phyloP scores from a whole-genome alignment of 2,888 invertebrate species.

The Drosophila atripex region DNA sequence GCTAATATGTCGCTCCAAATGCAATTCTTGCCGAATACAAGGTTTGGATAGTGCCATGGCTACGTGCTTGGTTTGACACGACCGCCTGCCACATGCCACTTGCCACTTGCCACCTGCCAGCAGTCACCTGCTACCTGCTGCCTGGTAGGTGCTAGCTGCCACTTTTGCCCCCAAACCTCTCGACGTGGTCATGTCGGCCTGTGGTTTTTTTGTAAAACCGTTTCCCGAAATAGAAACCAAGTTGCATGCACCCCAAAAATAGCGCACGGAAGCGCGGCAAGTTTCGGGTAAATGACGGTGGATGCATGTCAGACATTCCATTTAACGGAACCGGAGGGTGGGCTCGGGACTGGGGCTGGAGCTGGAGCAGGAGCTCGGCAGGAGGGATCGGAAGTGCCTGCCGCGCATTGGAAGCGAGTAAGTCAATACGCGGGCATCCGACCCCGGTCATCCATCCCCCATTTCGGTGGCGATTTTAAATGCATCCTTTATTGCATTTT shows the following conservation, averaged over 20 bases:
- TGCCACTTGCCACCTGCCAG: conserved; percentile 16
- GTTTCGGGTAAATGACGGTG: neutral
- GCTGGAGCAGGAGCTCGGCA: too few relatives aligned
- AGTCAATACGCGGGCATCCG: conserved; percentile 50
- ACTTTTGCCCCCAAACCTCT: conserved; percentile 15
- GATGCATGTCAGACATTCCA: conserved; percentile 69
- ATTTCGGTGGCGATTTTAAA: conserved; percentile 57
- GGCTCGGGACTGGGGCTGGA: neutral
- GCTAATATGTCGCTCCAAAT: conserved; percentile 47
- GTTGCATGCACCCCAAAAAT: conserved; percentile 70
- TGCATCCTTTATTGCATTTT: conserved; percentile 79
- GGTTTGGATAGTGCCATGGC: conserved; percentile 44
- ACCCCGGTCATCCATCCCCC: neutral
- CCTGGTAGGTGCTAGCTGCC: neutral
- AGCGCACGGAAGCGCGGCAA: conserved; percentile 36
- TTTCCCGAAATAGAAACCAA: conserved; percentile 62
- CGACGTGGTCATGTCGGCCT: conserved; percentile 61
- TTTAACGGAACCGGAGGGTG: conserved; percentile 60
- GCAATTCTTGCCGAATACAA: conserved; percentile 46
- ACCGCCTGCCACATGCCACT: conserved; percentile 19
- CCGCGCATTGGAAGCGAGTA: conserved; percentile 48
- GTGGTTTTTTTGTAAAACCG: conserved; percentile 56
- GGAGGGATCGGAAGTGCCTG: conserved; percentile 18
- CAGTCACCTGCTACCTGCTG: conserved; percentile 1
- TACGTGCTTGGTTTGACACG: conserved; percentile 56